Percentiles rank a stretch among this genome's conserved stretches.
Conservation (phyloP, 1,140 invertebrate genomes). For the Drosophila lacertosa region DNA sequence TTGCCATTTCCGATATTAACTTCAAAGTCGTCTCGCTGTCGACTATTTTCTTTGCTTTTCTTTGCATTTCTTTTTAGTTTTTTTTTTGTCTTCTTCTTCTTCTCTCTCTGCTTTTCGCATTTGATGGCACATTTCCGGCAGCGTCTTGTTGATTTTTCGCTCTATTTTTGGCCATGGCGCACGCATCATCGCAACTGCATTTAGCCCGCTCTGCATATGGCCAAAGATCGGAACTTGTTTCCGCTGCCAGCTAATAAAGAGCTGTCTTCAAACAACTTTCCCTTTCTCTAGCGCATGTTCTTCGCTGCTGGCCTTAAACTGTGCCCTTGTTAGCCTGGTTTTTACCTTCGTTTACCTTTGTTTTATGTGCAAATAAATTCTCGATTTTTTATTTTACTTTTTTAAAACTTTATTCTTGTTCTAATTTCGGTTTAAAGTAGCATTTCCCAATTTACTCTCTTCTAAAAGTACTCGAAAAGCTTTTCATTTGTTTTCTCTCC, state of each 20-base stretch:
- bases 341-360: too few relatives aligned
- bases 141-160: slow-evolving; percentile 33
- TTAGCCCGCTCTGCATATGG: neutral
- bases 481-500: too few relatives aligned
- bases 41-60: slow-evolving; percentile 1
- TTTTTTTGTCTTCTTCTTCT: neutral
- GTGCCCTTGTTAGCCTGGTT: too few relatives aligned
- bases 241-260: neutral
- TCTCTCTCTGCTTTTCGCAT: slow-evolving; percentile 19
- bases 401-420: too few relatives aligned
- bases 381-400: too few relatives aligned
- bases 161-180: slow-evolving; percentile 45
- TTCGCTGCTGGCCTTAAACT: too few relatives aligned
- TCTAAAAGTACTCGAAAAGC: too few relatives aligned
- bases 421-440: too few relatives aligned
- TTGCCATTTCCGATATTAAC: slow-evolving; percentile 46
- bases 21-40: slow-evolving; percentile 33
- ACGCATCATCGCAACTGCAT: slow-evolving; percentile 19
- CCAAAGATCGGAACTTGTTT: slow-evolving; percentile 8
- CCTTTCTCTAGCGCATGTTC: too few relatives aligned
- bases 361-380: too few relatives aligned
- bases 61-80: neutral
- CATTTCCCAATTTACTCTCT: too few relatives aligned
- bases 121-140: slow-evolving; percentile 53
- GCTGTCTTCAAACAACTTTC: too few relatives aligned